phyloP scores from a whole-genome alignment of 2,888 invertebrate species.

The Cryptosula pallasiana region DNA sequence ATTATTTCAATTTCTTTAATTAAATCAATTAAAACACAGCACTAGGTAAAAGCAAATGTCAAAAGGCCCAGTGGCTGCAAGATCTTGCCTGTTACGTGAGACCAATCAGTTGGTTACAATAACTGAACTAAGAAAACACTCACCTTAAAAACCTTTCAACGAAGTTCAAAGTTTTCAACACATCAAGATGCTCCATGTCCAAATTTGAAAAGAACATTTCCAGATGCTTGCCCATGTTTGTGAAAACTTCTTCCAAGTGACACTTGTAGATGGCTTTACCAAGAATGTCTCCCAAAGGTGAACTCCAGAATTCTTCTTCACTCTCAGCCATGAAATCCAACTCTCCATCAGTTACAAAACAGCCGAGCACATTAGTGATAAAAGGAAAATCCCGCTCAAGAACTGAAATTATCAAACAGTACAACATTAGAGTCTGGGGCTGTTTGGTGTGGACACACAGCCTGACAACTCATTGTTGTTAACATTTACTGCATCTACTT shows the following conservation, averaged over 20 bases:
- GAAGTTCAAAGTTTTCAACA: not conserved
- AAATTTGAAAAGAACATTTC: not conserved
- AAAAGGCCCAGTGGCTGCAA: no score
- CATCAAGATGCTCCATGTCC: not conserved
- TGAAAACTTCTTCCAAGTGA: not conserved
- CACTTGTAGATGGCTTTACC: not conserved
- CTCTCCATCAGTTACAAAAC: not conserved
- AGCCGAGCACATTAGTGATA: slow-evolving; percentile 6
- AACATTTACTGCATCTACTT: no score
- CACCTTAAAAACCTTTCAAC: not conserved
- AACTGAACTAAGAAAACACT: no score
- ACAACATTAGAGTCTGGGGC: no score
- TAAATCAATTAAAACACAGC: no score
- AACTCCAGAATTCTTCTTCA: not conserved
- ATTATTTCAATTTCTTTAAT: no score
- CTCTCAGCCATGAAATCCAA: slow-evolving; percentile 13
- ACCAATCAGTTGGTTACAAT: no score
- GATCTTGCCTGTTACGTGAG: no score
- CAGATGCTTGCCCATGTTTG: not conserved
- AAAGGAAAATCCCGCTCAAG: not conserved
- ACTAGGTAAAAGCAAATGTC: no score
- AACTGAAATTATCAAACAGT: no score
- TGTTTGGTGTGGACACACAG: no score
- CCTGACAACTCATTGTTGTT: no score
- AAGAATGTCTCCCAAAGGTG: not conserved